Base-by-base conservation (phyloP, 2,113 vertebrate species). In the Cochlearius cochlearius region DNA sequence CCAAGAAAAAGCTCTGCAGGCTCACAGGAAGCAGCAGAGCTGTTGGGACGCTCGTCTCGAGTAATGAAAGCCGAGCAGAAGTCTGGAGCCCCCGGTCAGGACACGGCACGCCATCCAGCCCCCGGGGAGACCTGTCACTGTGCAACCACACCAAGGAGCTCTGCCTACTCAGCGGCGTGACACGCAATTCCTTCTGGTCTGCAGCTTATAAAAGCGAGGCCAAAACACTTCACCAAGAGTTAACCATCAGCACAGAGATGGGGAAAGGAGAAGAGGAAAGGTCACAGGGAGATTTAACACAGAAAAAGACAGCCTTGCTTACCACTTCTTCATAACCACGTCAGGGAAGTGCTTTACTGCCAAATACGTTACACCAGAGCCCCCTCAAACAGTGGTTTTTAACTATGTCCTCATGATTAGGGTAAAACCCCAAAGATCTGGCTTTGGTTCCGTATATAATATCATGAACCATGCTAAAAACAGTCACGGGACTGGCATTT, bases 41-140 rank as follows among this genome's bases (percentile, higher is more conserved):
- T 63, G 18, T 10, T 19, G 36, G 36, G 84, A 66, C 25, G 9
- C 14, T 72, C 3, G 0, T 12, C 12, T 64, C 34, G 66, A 52
- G 36, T 20, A 62, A 32, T 2, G 16, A 36, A 29, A 89, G 36
- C 52, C 17, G 41, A 76, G n/a, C 32, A 62, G n/a, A 39, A 62
- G 22, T 17, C 36, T 64, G 36, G 74, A 58, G 36, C 10, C 17
- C 16, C 64, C 11, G 39, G 84, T 15, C 52, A 8, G 53, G 45
- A 55, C 30, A 12, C 2, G 1, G 39, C 4, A 1, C 8, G 30
- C 11, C 22, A 9, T 4, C 29, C 75, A 36, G 22, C 27, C 43
- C 43, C 34, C 1, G 2, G 20, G 45, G 22, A 75, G 66, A 58
- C 10, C 41, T 30, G 11, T n/a, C 63, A 3, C 43, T 10, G 10